These are phyloP conservation scores for Sebastes kiyomatsui DNA, from an alignment of 2,797 vertebrate species.

Conservation along the genomic window DNA sequence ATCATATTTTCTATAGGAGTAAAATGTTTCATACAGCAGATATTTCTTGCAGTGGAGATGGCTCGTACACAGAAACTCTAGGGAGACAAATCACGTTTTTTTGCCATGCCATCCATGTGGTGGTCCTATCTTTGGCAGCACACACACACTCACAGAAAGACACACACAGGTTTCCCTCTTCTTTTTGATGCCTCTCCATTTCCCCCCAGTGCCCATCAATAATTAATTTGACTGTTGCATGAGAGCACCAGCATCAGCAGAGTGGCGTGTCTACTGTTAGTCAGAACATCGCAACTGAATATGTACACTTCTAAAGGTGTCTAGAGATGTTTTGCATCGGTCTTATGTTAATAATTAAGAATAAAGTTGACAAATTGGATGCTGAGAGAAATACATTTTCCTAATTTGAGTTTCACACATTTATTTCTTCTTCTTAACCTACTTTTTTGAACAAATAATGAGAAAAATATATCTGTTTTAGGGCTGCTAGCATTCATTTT, in stretches of 20 bases:
- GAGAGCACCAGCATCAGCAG: constrained; percentile 12
- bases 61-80: not conserved
- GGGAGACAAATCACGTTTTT: constrained; percentile 16
- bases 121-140: not conserved
- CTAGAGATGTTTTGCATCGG: not conserved
- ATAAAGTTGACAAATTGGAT: not conserved
- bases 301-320: not conserved
- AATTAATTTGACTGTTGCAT: constrained; percentile 25
- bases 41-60: constrained; percentile 1
- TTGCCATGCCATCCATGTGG: constrained; percentile 4
- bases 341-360: not conserved
- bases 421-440: too few relatives aligned
- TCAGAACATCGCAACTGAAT: not conserved
- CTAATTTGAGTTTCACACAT: not conserved
- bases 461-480: too few relatives aligned
- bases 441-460: too few relatives aligned
- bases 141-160: not conserved
- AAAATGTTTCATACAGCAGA: not conserved
- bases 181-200: constrained; percentile 33
- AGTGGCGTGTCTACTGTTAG: not conserved
- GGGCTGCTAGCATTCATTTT: too few relatives aligned
- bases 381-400: not conserved
- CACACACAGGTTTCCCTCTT: not conserved
- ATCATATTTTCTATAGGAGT: not conserved
- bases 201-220: constrained; percentile 41